Evolutionary conservation across 2,888 invertebrate genomes (phyloP).

Genomic region (Tetragonisca angustula): DNA sequence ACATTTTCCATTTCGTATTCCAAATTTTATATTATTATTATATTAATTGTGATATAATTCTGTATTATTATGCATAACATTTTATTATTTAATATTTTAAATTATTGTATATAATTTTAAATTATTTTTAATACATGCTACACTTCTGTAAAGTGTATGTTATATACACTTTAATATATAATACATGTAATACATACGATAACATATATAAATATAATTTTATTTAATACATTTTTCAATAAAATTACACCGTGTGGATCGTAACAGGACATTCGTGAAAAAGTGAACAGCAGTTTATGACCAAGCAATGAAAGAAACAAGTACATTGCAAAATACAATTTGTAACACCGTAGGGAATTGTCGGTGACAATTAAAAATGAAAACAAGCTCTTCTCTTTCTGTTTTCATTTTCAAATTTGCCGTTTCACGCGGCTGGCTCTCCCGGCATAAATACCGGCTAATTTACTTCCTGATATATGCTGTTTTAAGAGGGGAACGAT

Average conservation of each 20-base stretch:
- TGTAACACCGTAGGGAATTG: background rate
- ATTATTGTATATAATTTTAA: no score
- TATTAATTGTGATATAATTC: no score
- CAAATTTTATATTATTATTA: no score
- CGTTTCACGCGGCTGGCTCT: background rate
- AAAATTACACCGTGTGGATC: background rate
- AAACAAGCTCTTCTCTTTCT: no score
- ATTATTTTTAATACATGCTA: no score
- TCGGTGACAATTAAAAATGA: constrained; percentile 4
- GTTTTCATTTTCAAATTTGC: constrained; percentile 10
- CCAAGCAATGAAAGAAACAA: background rate
- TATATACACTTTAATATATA: no score
- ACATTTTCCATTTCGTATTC: no score
- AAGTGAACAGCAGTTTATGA: background rate
- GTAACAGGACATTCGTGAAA: background rate
- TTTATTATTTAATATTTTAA: no score
- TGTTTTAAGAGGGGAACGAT: constrained; percentile 26
- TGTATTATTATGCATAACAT: no score
- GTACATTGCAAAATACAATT: background rate
- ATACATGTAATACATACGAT: no score
- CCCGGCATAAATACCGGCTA: constrained; percentile 8
- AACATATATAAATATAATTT: background rate
- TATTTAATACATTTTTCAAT: background rate
- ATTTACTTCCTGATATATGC: constrained; percentile 13
- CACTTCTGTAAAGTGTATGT: no score